Conservation (phyloP, 2,888 invertebrate species). For the Diaprepes abbreviatus region DNA sequence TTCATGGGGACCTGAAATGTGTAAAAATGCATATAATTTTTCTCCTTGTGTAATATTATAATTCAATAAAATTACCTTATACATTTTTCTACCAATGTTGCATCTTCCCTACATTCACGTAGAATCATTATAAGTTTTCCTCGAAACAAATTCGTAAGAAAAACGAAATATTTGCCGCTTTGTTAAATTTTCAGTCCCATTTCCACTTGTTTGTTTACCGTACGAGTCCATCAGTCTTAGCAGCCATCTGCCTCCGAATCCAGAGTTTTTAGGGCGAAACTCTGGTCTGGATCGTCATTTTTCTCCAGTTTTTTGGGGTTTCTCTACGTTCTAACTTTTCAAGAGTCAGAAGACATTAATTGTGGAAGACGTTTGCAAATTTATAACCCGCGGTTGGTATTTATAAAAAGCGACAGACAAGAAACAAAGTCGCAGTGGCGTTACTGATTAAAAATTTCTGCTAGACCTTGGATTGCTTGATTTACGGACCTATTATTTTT, state of each 20-base stretch:
- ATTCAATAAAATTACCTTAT: background rate
- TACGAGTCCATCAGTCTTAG: conserved; percentile 30
- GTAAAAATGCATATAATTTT: no score
- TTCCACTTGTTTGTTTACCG: conserved; percentile 39
- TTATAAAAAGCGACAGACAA: conserved; percentile 15
- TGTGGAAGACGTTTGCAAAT: conserved; percentile 19
- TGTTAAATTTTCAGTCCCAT: conserved; percentile 35
- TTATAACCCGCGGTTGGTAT: conserved; percentile 14
- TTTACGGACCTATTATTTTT: no score
- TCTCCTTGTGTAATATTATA: background rate
- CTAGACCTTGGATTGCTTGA: no score
- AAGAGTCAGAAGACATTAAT: conserved; percentile 17
- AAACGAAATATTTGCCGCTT: conserved; percentile 15
- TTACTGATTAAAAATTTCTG: background rate
- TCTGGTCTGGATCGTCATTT: conserved; percentile 14
- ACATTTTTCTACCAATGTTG: no score
- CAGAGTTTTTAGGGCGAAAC: conserved; percentile 15
- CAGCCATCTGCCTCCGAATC: conserved; percentile 17
- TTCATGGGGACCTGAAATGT: no score
- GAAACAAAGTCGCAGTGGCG: conserved; percentile 9
- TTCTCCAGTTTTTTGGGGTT: conserved; percentile 6
- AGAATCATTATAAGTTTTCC: background rate
- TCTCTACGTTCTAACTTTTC: conserved; percentile 11
- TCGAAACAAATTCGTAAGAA: conserved; percentile 2
- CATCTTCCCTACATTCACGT: no score